Evolutionary conservation across 2,113 vertebrate species (phyloP).

Genomic region (Rhinolophus sinicus): DNA sequence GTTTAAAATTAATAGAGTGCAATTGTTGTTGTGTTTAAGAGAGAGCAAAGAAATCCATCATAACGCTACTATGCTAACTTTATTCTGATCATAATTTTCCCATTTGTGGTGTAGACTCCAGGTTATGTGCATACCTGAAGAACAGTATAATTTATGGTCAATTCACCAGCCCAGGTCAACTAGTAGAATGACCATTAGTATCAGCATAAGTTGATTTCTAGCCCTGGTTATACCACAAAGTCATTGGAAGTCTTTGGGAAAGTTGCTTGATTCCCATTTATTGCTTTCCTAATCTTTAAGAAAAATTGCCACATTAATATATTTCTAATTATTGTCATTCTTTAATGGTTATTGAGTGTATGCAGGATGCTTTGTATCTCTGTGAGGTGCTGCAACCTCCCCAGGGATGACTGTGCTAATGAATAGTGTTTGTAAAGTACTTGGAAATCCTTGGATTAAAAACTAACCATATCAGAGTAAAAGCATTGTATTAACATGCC

Average conservation of each 20-base stretch:
- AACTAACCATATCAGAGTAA: constrained; percentile 23
- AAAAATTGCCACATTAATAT: constrained; percentile 25
- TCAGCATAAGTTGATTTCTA: neutral
- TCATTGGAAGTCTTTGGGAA: neutral
- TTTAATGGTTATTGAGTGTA: constrained; percentile 56
- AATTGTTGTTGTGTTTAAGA: neutral
- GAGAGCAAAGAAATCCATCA: neutral
- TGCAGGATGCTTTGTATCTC: neutral
- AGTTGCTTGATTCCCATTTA: neutral
- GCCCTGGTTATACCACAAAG: neutral
- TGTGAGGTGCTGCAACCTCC: neutral
- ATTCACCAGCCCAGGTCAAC: neutral
- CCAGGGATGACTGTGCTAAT: constrained; percentile 17
- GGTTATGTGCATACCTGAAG: neutral
- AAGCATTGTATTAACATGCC: constrained; percentile 62
- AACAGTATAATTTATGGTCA: neutral
- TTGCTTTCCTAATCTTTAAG: neutral
- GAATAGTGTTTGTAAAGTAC: constrained; percentile 63
- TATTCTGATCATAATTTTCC: constrained; percentile 37
- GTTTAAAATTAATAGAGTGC: constrained; percentile 14
- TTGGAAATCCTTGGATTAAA: constrained; percentile 70
- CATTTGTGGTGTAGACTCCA: neutral
- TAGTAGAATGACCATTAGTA: neutral
- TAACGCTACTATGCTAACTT: neutral
- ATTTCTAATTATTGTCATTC: constrained; percentile 53